Conservation (phyloP, 2,113 vertebrate species). For the Prionailurus viverrinus region DNA sequence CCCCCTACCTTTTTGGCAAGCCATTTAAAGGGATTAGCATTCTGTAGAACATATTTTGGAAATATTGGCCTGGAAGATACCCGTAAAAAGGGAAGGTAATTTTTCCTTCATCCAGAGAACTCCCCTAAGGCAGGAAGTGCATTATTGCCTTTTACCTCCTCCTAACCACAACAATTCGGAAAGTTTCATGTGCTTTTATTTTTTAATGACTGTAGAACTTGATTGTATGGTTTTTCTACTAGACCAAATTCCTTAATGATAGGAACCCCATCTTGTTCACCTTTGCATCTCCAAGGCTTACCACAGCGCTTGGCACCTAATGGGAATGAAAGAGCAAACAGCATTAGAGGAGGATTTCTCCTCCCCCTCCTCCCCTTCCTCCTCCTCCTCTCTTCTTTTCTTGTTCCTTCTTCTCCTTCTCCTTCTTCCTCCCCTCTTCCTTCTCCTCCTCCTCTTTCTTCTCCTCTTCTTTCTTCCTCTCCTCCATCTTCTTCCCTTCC, state of each 20-base stretch:
- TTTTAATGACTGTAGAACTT: not conserved
- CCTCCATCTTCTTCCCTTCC: too few relatives aligned
- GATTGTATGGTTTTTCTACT: not conserved
- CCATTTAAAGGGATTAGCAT: not conserved
- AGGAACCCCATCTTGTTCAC: not conserved
- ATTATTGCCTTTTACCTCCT: not conserved
- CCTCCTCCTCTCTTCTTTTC: not conserved
- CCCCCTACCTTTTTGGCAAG: not conserved
- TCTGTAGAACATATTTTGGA: not conserved
- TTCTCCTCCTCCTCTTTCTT: not conserved
- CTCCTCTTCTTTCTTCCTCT: too few relatives aligned
- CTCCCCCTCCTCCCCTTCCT: not conserved
- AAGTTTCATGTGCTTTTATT: not conserved
- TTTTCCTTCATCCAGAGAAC: not conserved
- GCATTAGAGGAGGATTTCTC: not conserved
- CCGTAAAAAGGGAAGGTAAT: not conserved
- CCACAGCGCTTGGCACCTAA: not conserved
- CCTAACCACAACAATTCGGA: not conserved
- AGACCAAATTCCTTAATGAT: not conserved
- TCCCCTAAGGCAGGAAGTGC: not conserved
- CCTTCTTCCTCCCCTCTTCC: not conserved
- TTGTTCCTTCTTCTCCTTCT: rapidly evolving
- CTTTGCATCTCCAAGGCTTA: not conserved
- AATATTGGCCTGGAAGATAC: not conserved
- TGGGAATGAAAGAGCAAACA: not conserved